Percentiles rank a stretch among this genome's conserved stretches.
phyloP scores from a whole-genome alignment of 1,140 invertebrate species.

The Rhizoglyphus robini region DNA sequence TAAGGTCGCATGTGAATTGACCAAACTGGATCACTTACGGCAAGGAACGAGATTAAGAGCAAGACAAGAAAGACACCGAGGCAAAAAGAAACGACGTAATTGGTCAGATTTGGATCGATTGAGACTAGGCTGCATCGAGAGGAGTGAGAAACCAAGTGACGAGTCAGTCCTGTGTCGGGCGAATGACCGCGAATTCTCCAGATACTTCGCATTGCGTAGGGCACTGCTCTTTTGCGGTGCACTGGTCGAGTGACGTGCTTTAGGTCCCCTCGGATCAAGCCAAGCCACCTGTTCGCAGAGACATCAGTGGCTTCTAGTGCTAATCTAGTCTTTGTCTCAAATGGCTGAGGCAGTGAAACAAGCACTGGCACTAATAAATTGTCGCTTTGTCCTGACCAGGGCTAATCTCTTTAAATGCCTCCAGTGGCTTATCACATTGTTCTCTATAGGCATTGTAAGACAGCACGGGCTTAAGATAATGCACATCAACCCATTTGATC shows the following conservation, averaged over 20 bases:
- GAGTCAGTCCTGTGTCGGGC: background rate
- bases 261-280: no score
- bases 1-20: background rate
- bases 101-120: conserved; percentile 9
- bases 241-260: no score
- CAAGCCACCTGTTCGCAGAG: background rate
- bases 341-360: no score
- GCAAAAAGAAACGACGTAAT: background rate
- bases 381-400: no score
- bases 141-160: background rate
- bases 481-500: no score
- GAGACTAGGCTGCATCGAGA: background rate
- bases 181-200: conserved; percentile 13
- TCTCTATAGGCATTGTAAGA: no score
- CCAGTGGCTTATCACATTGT: no score
- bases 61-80: background rate
- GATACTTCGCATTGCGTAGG: conserved; percentile 4
- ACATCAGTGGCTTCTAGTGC: no score
- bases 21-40: background rate
- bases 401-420: no score
- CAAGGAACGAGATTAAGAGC: background rate
- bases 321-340: background rate
- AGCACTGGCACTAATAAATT: no score
- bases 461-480: no score
- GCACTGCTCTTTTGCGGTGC: no score